phyloP scores from a whole-genome alignment of 2,888 invertebrate species.

The Diaperis boleti region DNA sequence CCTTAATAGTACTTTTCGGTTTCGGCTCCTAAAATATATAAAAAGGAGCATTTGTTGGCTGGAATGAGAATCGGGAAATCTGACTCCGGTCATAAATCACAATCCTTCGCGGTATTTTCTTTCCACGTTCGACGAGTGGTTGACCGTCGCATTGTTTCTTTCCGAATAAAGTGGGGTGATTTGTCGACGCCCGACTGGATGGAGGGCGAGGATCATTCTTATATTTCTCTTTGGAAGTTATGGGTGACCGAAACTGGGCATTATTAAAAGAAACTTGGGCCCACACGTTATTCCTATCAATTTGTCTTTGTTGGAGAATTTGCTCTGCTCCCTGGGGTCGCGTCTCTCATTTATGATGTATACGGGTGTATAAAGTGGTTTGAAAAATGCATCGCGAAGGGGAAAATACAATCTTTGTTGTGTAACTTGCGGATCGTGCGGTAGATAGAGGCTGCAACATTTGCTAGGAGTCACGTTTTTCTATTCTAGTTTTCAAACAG shows the following conservation, averaged over 20 bases:
- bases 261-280: background rate
- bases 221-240: background rate
- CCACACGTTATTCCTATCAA: background rate
- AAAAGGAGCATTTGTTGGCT: constrained; percentile 41
- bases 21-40: constrained; percentile 40
- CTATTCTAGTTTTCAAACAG: background rate
- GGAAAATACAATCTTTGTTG: background rate
- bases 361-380: background rate
- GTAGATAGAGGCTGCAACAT: too few relatives aligned
- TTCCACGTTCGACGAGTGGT: constrained; percentile 17
- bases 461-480: background rate
- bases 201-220: background rate
- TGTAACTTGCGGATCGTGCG: too few relatives aligned
- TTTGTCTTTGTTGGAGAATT: background rate
- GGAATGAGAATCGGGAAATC: constrained; percentile 45
- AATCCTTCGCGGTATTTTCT: constrained; percentile 26
- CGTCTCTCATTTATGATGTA: background rate
- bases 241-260: background rate
- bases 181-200: constrained; percentile 9
- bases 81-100: constrained; percentile 44
- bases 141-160: constrained; percentile 27
- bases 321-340: background rate
- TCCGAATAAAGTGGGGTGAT: constrained; percentile 18
- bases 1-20: constrained; percentile 47
- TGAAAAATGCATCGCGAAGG: background rate